Percentiles rank a stretch among this genome's conserved stretches.
Evolutionary conservation across 2,113 vertebrate species (phyloP).

Genomic region (Leiothrix lutea): DNA sequence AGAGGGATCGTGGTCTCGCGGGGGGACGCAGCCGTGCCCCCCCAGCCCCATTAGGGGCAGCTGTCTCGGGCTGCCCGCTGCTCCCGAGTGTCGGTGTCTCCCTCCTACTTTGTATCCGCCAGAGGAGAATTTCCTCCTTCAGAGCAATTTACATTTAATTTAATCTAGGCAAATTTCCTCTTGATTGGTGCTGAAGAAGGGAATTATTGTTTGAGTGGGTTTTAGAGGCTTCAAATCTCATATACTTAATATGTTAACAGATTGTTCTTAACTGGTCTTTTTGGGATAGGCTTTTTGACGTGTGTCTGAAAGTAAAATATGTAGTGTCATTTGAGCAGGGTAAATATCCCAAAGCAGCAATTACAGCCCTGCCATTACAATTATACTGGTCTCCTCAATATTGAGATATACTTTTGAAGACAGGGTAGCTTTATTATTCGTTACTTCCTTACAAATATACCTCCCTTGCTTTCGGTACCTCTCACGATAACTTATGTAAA

Average conservation of each 20-base stretch:
- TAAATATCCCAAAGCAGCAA: conserved; percentile 64
- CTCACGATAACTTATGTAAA: background rate
- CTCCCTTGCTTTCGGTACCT: background rate
- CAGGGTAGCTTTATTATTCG: background rate
- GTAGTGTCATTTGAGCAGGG: conserved; percentile 63
- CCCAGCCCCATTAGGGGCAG: background rate
- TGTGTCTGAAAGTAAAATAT: conserved; percentile 60
- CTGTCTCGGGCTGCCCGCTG: background rate
- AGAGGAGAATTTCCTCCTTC: background rate
- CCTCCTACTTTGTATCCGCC: background rate
- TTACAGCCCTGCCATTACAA: conserved; percentile 23
- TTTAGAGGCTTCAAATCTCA: conserved; percentile 46
- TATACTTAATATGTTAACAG: conserved; percentile 50
- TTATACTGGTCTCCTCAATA: background rate
- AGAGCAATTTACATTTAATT: conserved; percentile 59
- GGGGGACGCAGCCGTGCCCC: background rate
- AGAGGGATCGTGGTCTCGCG: too few species aligned
- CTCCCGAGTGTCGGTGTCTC: background rate
- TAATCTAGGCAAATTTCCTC: conserved; percentile 54
- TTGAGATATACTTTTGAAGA: background rate
- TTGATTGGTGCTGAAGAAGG: conserved; percentile 58
- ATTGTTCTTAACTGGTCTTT: conserved; percentile 63
- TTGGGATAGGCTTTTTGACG: conserved; percentile 59
- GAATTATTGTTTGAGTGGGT: conserved; percentile 59
- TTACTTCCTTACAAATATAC: background rate